Evolutionary conservation across 2,888 invertebrate genomes (phyloP), one percentile per base, ranked within the genome.

Genomic region (Sylvicola cinctus): DNA sequence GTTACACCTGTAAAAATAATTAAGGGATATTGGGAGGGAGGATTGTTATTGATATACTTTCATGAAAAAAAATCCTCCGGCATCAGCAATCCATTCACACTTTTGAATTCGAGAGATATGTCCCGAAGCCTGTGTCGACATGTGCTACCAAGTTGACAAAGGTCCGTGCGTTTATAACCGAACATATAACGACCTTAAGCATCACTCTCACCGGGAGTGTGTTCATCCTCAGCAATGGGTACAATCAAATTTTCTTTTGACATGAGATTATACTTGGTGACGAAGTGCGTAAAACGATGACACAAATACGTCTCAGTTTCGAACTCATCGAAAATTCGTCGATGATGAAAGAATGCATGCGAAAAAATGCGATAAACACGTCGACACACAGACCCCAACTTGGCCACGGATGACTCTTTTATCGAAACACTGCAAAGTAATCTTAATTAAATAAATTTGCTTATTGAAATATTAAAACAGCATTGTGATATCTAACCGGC

Each of bases 341-440:
- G 70, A 60, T 98, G 98, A 61, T 99, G 98, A n/a, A 31, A 35
- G 60, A 91, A 98, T 23, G 98, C 96, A 63, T 99, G 98, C 32
- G 96, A 96, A 61, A 98, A 99, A 56, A 98, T 98, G 63, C 98
- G 75, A 59, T 98, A 98, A 2, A 99, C 96, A 48, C 98, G 71
- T 47, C 98, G 73, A 60, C 98, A 98, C 8, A 98, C 96, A 29
- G 96, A 96, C 33, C 96, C 96, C 48, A 99, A 65, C 62, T 99
- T 99, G 33, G 91, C 85, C 42, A 98, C 91, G 23, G 96, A 96
- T 11, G 96, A 90, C 55, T 98, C 98, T 60, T 96, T 95, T 59
- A 98, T 96, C 62, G 88, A 95, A 36, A 98, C 88, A 58, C 95
- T 91, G 61, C 47, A 69, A 65, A 36, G 8, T 23, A 30, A 31